Base-by-base conservation (phyloP, 2,888 invertebrate genomes). In the Heterodera filipjevi region DNA sequence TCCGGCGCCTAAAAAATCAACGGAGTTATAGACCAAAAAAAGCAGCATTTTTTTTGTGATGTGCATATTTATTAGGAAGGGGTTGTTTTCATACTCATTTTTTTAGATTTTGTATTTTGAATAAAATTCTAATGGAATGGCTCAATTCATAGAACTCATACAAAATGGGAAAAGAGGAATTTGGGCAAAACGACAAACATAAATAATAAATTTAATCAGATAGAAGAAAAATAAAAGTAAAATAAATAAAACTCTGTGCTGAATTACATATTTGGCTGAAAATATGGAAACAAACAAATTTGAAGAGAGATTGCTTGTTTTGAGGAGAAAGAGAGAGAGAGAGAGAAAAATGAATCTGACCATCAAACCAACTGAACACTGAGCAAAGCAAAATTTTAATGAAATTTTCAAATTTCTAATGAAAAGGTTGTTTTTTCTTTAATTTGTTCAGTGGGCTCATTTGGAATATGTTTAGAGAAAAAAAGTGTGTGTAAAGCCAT, bases 191-290 rank as follows among this genome's bases (percentile, higher is more conserved):
- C 16, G 22, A 39, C 39, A 39, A 39, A 39, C 39, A 39, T 10
- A 39, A 39, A 53, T 19, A 53, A 53, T 53, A 53, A 53, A 53
- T 53, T 53, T 66, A 27, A 66, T 66, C 19, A 39, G 12, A 39
- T 39, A 39, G 12, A 39, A 39, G 39, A 39, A 39, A 39, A 66
- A 66, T n/a, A 66, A 66, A 66, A 66, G 12, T 8, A 32, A 32
- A n/a, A 27, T 14, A n/a, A 19, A 68, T 35, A 68, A 35, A 68
- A 68, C 22, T 68, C 33, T 68, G 68, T 68, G 68, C 68, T 33
- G 68, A 32, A 32, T 68, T 16, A n/a, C n/a, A n/a, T n/a, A 68
- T 68, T 68, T 32, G 68, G 68, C 33, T 32, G 68, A 68, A 39
- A 35, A 68, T 22, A 16, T 22, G 33, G 14, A 22, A 68, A 66